Evolutionary conservation across 2,797 vertebrate genomes (phyloP).

Genomic region (Eulemur coronatus): DNA sequence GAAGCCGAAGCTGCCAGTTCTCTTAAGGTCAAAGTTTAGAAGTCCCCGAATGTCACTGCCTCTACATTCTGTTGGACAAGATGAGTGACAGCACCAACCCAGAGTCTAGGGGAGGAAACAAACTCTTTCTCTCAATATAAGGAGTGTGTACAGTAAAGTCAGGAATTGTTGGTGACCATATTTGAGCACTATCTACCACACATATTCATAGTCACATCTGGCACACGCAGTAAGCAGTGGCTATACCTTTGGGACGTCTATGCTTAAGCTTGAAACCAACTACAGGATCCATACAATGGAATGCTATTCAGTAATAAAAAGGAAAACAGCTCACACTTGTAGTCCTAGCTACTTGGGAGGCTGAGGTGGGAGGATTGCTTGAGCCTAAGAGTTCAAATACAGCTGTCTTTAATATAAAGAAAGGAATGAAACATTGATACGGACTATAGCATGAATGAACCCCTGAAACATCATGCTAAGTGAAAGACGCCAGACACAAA

Average conservation of each 20-base stretch:
- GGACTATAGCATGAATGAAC: not conserved
- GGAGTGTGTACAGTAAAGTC: not conserved
- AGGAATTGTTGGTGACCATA: not conserved
- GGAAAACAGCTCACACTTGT: not conserved
- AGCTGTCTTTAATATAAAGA: not conserved
- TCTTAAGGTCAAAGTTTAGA: not conserved
- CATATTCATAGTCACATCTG: not conserved
- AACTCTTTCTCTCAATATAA: not conserved
- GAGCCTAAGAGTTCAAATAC: not conserved
- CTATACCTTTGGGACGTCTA: not conserved
- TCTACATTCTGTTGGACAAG: not conserved
- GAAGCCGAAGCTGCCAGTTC: not conserved
- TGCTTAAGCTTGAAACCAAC: not conserved
- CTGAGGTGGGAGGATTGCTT: not conserved
- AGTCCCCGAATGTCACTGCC: not conserved
- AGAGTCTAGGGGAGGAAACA: not conserved
- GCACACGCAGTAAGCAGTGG: not conserved
- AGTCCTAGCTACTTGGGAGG: not conserved
- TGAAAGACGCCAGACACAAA: constrained; percentile 15
- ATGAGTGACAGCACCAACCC: not conserved
- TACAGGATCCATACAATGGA: not conserved
- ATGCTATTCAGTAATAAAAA: not conserved
- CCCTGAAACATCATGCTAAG: not conserved
- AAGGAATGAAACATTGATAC: not conserved
- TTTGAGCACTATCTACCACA: not conserved